Conservation (phyloP, 2,113 vertebrate species). For the Zootoca vivipara region DNA sequence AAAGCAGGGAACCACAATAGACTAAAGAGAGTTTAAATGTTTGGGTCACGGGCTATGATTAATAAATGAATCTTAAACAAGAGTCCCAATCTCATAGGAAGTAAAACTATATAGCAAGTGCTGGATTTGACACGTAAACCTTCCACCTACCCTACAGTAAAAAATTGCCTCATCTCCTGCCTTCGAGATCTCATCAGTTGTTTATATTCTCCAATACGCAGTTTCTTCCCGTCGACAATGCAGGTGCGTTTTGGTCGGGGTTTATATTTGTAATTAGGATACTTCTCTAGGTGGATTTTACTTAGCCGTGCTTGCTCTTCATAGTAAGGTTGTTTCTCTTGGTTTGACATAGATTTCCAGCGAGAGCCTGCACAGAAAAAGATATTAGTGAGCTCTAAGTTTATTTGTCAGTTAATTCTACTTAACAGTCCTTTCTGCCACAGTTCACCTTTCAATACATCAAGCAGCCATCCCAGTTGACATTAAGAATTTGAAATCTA, state of each 20-base stretch:
- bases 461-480: constrained; percentile 27
- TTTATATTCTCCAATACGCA: constrained; percentile 98
- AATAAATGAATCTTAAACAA: background rate
- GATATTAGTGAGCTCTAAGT: constrained; percentile 22
- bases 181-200: constrained; percentile 98
- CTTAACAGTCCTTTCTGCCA: background rate
- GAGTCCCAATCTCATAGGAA: background rate
- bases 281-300: constrained; percentile 99
- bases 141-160: constrained; percentile 92
- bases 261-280: constrained; percentile 99
- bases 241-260: constrained; percentile 98
- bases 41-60: background rate
- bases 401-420: background rate
- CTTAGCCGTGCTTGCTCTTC: constrained; percentile 98
- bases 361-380: constrained; percentile 85
- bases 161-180: constrained; percentile 99
- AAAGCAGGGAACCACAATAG: background rate
- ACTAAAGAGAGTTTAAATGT: background rate
- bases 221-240: constrained; percentile 98
- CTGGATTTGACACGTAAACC: constrained; percentile 11
- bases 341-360: constrained; percentile 99
- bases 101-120: background rate
- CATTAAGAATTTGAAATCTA: background rate
- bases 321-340: constrained; percentile 98
- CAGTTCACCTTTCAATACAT: background rate